phyloP scores from a whole-genome alignment of 2,113 vertebrate species.

The Gymnorhina tibicen region DNA sequence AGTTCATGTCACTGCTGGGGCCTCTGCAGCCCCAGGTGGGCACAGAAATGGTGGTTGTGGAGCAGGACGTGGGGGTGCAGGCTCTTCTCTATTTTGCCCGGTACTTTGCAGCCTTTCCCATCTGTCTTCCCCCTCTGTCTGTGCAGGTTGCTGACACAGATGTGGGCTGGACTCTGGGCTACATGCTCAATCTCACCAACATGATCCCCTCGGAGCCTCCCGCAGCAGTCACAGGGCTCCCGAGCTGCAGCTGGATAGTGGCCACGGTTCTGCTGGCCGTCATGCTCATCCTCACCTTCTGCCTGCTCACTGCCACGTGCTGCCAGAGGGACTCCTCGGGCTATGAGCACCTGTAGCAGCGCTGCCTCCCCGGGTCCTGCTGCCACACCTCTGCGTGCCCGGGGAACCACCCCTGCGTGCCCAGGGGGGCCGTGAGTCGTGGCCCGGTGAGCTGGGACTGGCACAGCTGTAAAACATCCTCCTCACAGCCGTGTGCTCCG shows the following conservation, averaged over 20 bases:
- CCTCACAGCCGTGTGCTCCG: background rate
- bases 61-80: background rate
- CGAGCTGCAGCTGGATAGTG: constrained; percentile 61
- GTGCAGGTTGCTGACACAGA: constrained; percentile 71
- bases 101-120: background rate
- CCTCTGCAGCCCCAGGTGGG: background rate
- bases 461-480: background rate
- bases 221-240: constrained; percentile 48
- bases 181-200: constrained; percentile 83
- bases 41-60: background rate
- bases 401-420: accelerated
- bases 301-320: background rate
- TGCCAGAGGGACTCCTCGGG: background rate
- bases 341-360: constrained; percentile 5
- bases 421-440: background rate
- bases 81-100: background rate
- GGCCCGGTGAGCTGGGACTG: background rate
- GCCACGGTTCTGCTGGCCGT: constrained; percentile 64
- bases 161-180: constrained; percentile 85
- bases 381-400: background rate
- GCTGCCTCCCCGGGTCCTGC: background rate
- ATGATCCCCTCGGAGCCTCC: constrained; percentile 74
- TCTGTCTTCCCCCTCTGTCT: background rate
- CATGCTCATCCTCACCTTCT: constrained; percentile 14
- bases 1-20: background rate